phyloP scores from a whole-genome alignment of 2,797 vertebrate genomes.

The Acanthurus leucopareius region DNA sequence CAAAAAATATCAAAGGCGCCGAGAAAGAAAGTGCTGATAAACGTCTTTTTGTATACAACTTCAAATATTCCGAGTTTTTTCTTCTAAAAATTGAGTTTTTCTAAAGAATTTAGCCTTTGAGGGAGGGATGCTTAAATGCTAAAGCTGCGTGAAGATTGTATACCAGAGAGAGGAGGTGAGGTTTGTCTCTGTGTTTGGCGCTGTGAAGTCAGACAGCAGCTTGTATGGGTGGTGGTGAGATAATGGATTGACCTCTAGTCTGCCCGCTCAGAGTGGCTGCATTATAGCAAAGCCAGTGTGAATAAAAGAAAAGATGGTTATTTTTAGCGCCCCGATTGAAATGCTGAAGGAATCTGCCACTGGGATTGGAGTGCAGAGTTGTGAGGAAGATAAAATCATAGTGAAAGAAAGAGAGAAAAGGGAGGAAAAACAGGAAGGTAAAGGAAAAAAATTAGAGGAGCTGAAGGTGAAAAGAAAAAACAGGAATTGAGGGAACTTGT shows the following conservation, averaged over 20 bases:
- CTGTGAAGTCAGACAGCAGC: conserved; percentile 70
- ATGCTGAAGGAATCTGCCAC: conserved; percentile 78
- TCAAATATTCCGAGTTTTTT: conserved; percentile 1
- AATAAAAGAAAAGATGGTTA: conserved; percentile 89
- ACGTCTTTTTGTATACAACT: conserved; percentile 16
- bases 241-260: conserved; percentile 90
- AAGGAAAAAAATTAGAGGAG: conserved; percentile 42
- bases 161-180: conserved; percentile 44
- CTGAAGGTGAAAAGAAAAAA: conserved; percentile 24
- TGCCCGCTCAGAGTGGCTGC: conserved; percentile 83
- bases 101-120: conserved; percentile 15
- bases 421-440: conserved; percentile 39
- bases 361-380: conserved; percentile 79
- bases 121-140: conserved; percentile 23
- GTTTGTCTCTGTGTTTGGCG: conserved; percentile 46
- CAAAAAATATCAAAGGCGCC: conserved; percentile 3
- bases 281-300: conserved; percentile 88
- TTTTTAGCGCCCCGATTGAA: conserved; percentile 90
- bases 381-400: conserved; percentile 74
- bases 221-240: conserved; percentile 76
- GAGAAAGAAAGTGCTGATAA: conserved; percentile 30
- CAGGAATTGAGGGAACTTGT: conserved; percentile 31
- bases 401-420: conserved; percentile 29
- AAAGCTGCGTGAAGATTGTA: conserved; percentile 33
- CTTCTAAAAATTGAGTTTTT: conserved; percentile 1